Conservation (phyloP, 2,888 invertebrate genomes). For the Drosophila diplacantha region DNA sequence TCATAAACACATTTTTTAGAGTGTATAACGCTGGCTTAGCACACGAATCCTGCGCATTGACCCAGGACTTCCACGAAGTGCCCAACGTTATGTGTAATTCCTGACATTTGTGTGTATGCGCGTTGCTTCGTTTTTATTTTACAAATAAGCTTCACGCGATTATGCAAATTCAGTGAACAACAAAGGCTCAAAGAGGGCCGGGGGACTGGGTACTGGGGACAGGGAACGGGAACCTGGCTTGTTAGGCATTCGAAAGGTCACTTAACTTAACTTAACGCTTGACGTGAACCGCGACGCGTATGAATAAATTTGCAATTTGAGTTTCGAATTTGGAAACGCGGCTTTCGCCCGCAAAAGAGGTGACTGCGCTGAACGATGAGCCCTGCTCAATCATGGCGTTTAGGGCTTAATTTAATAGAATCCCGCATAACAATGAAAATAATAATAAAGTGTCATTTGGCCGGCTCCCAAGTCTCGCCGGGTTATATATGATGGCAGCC, state of each 20-base stretch:
- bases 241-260: slow-evolving; percentile 41
- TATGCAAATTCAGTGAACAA: slow-evolving; percentile 60
- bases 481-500: slow-evolving; percentile 33
- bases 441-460: slow-evolving; percentile 48
- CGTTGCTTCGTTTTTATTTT: slow-evolving; percentile 53
- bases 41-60: slow-evolving; percentile 50
- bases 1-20: background rate
- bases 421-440: slow-evolving; percentile 38
- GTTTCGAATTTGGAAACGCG: slow-evolving; percentile 12
- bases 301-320: slow-evolving; percentile 64
- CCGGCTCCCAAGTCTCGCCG: slow-evolving; percentile 32
- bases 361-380: slow-evolving; percentile 12
- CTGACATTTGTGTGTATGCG: slow-evolving; percentile 62
- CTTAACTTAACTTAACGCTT: slow-evolving; percentile 46
- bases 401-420: slow-evolving; percentile 36
- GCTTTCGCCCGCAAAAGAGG: slow-evolving; percentile 11
- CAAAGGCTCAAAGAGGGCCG: slow-evolving; percentile 21
- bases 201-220: background rate
- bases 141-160: slow-evolving; percentile 72
- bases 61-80: slow-evolving; percentile 40
- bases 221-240: slow-evolving; percentile 16
- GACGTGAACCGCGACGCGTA: slow-evolving; percentile 46
- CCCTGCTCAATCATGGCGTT: slow-evolving; percentile 28
- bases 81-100: slow-evolving; percentile 61
- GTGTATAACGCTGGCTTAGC: slow-evolving; percentile 27